Evolutionary conservation across 2,888 invertebrate species (phyloP).

Genomic region (Allacma fusca): DNA sequence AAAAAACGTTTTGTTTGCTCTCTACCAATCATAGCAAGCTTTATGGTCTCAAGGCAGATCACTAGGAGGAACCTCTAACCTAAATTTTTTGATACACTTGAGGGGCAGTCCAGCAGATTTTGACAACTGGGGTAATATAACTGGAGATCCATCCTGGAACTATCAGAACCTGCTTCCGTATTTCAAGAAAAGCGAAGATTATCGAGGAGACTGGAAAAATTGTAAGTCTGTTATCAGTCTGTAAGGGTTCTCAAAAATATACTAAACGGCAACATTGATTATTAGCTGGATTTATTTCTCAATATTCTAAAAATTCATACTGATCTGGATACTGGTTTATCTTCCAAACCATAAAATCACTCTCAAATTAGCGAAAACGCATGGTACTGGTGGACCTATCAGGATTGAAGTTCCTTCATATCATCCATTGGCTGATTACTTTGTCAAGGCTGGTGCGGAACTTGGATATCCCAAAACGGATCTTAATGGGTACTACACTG

Average conservation of each 20-base stretch:
- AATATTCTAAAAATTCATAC: no score
- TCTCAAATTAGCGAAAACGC: constrained; percentile 43
- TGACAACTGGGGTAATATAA: constrained; percentile 47
- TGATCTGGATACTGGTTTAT: no score
- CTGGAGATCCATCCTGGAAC: constrained; percentile 44
- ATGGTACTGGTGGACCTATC: constrained; percentile 55
- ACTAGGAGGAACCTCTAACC: constrained; percentile 15
- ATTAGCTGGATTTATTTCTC: no score
- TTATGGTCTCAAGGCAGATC: constrained; percentile 45
- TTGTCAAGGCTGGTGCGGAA: constrained; percentile 70
- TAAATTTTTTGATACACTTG: constrained; percentile 32
- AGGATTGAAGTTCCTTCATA: constrained; percentile 66
- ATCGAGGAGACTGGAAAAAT: constrained; percentile 33
- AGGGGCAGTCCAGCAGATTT: constrained; percentile 42
- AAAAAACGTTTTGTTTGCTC: no score
- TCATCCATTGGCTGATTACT: constrained; percentile 68
- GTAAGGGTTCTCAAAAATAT: no score
- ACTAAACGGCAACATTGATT: no score
- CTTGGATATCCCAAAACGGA: constrained; percentile 68
- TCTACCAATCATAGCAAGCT: no score
- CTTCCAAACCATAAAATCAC: no score
- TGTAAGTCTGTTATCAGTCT: no score
- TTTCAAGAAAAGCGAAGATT: constrained; percentile 50
- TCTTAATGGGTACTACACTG: constrained; percentile 65
- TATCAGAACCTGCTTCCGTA: constrained; percentile 42